phyloP scores from a whole-genome alignment of 2,113 vertebrate species.

The Lasiurus borealis region DNA sequence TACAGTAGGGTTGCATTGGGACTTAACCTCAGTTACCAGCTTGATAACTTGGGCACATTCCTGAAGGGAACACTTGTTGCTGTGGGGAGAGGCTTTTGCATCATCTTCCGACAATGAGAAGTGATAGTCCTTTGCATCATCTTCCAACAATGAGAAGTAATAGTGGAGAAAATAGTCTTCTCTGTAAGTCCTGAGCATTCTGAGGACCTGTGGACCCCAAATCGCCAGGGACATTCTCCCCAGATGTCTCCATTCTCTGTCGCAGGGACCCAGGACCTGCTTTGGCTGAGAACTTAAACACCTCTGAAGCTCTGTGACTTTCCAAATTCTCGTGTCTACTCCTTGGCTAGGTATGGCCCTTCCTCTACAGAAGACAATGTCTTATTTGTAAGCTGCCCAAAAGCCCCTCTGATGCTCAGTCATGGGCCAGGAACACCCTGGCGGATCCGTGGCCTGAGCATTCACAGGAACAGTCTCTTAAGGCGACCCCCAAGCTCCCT shows the following conservation, averaged over 20 bases:
- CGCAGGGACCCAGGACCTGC: neutral
- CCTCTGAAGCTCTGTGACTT: neutral
- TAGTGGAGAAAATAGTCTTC: neutral
- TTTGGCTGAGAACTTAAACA: neutral
- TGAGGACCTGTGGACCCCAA: neutral
- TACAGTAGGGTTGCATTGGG: neutral
- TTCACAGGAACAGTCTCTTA: neutral
- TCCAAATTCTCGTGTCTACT: neutral
- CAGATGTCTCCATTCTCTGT: neutral
- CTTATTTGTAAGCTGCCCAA: neutral
- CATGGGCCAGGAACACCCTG: neutral
- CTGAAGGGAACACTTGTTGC: neutral
- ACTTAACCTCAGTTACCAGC: neutral
- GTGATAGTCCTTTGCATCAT: neutral
- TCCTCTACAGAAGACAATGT: neutral
- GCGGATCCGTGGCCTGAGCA: neutral
- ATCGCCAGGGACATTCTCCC: neutral
- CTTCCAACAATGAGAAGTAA: neutral
- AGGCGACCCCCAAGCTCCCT: neutral
- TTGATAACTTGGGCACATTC: neutral
- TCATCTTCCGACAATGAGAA: neutral
- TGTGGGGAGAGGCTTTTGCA: neutral
- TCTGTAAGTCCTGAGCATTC: neutral
- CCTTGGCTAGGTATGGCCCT: neutral
- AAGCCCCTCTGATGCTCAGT: neutral